Evolutionary conservation across 2,797 vertebrate genomes (phyloP).

Genomic region (Melopsittacus undulatus): DNA sequence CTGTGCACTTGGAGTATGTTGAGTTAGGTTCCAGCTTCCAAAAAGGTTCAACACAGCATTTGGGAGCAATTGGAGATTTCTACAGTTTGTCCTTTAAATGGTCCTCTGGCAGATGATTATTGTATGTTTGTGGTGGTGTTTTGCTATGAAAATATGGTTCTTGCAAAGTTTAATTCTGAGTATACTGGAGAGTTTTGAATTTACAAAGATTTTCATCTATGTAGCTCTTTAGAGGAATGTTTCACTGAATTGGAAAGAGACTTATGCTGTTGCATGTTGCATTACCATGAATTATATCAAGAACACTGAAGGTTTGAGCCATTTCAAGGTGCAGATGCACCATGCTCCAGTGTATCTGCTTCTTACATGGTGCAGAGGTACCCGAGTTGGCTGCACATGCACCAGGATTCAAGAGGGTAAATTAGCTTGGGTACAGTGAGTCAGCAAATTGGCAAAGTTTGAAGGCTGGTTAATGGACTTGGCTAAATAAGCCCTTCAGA

Average conservation of each 20-base stretch:
- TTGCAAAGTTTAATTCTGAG: neutral
- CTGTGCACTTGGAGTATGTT: neutral
- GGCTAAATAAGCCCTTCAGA: neutral
- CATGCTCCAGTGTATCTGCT: neutral
- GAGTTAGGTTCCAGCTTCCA: neutral
- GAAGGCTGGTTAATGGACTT: neutral
- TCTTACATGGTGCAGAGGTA: neutral
- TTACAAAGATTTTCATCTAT: neutral
- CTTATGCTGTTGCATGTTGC: neutral
- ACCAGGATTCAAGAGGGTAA: neutral
- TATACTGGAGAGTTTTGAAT: neutral
- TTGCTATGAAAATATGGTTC: neutral
- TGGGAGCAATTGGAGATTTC: neutral
- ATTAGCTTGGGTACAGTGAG: neutral
- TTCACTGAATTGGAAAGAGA: neutral
- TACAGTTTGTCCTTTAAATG: neutral
- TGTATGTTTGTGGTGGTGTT: neutral
- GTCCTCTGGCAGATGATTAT: neutral
- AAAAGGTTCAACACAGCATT: neutral
- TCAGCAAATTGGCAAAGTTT: neutral
- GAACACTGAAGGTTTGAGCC: neutral
- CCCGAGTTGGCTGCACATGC: rapidly evolving
- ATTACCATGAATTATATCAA: neutral
- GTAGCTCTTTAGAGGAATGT: neutral
- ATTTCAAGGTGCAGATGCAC: neutral